These are phyloP conservation scores for Procambarus clarkii DNA, from an alignment of 1,140 invertebrate species.

Conservation along the genomic window DNA sequence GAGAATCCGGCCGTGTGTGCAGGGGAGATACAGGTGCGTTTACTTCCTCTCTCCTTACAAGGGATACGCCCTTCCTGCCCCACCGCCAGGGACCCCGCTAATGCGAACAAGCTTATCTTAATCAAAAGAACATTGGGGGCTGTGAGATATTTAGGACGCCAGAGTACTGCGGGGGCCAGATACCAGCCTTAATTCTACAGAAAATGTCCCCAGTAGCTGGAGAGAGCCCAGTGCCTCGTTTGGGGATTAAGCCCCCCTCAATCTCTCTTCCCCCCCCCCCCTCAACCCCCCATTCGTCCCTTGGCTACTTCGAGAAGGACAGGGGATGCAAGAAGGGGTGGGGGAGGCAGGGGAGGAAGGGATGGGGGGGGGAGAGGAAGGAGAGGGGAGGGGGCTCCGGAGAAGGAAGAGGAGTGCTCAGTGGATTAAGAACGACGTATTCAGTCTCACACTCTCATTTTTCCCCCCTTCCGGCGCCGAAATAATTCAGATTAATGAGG, in stretches of 20 bases:
- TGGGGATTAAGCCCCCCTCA: background rate
- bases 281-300: background rate
- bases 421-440: slow-evolving; percentile 51
- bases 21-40: background rate
- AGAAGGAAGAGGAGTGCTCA: background rate
- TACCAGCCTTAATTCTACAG: slow-evolving; percentile 10
- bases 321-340: background rate
- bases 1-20: background rate
- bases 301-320: background rate
- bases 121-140: slow-evolving; percentile 56
- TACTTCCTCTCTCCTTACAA: background rate
- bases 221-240: background rate
- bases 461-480: background rate
- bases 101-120: slow-evolving; percentile 64
- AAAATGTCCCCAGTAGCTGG: slow-evolving; percentile 8
- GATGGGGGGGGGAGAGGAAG: background rate
- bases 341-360: background rate
- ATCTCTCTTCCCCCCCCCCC: background rate
- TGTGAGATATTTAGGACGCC: slow-evolving; percentile 52
- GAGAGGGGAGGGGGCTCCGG: background rate
- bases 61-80: slow-evolving; percentile 38
- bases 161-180: background rate
- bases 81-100: slow-evolving; percentile 40
- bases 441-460: slow-evolving; percentile 64
- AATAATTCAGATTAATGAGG: slow-evolving; percentile 66